Evolutionary conservation across 2,113 vertebrate species (phyloP), one percentile per base, ranked within the genome.

Genomic region (Marmota monax): DNA sequence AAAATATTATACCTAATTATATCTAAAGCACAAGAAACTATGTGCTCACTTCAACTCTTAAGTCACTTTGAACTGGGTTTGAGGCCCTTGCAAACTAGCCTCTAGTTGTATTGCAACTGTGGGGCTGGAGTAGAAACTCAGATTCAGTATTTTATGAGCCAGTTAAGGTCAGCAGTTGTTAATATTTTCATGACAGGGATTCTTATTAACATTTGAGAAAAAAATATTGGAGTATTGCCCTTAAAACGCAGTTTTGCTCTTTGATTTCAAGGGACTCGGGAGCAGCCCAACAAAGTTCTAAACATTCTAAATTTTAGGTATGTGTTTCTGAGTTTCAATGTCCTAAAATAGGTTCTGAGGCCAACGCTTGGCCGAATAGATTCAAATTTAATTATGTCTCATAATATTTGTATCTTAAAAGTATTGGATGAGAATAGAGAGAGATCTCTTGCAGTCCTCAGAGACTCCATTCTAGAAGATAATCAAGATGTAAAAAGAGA

Each of bases 341-440:
- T 82, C 92, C 37, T 77, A 39, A 85, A 86, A n/a, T 58, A 45
- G 7, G 23, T 53, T 69, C 78, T 63, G 18, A 70, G 45, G n/a
- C 14, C 27, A 92, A 69, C 10, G 58, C 11, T 11, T 22, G 37
- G 61, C 32, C 67, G 86, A 63, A 94, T 11, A 73, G 58, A 69
- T 72, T 70, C 45, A 56, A 70, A 85, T 88, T 95, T 80, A 80
- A 85, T 89, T 53, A 69, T 32, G 32, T 67, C 51, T 92, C n/a
- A 4, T 82, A 65, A 72, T 23, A 77, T 63, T 67, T 92, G 25
- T 90, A 90, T 76, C 69, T 70, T 84, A 96, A 92, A 86, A 74
- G 76, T 16, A 82, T 22, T 78, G 65, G 91, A 56, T 4, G 29
- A 88, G 84, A 53, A 2, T 23, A 34, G 58, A 70, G 48, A 56